Percentiles rank a stretch among this genome's conserved stretches.
phyloP scores from a whole-genome alignment of 2,888 invertebrate species.

The Hypsopygia costalis region DNA sequence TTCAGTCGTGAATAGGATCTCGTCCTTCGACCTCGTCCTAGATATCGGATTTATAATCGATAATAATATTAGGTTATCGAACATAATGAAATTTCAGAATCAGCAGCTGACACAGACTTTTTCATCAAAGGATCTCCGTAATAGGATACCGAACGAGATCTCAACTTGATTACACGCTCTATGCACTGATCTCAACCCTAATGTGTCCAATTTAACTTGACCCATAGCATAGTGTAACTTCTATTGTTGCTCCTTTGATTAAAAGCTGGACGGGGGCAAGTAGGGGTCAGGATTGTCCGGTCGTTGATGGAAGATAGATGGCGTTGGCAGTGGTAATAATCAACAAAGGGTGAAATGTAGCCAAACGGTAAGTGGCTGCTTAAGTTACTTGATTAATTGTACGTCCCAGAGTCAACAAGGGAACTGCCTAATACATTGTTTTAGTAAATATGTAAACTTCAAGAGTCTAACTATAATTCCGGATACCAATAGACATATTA shows the following conservation, averaged over 20 bases:
- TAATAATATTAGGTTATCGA: too few relatives aligned
- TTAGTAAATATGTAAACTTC: too few relatives aligned
- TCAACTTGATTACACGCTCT: conserved; percentile 26
- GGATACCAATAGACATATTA: too few relatives aligned
- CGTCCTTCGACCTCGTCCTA: too few relatives aligned
- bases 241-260: conserved; percentile 9
- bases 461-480: too few relatives aligned
- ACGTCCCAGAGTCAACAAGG: neutral
- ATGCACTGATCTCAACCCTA: conserved; percentile 15
- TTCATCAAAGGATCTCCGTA: neutral
- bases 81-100: too few relatives aligned
- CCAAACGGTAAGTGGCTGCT: conserved; percentile 16
- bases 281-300: conserved; percentile 21
- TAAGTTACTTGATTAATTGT: conserved; percentile 3
- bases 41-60: too few relatives aligned
- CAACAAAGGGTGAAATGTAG: conserved; percentile 33
- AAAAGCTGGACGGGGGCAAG: conserved; percentile 6
- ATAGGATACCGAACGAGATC: conserved; percentile 6
- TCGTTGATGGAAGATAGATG: conserved; percentile 20
- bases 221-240: conserved; percentile 17
- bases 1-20: too few relatives aligned
- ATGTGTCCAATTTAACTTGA: conserved; percentile 23
- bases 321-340: conserved; percentile 13
- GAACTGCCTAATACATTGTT: too few relatives aligned
- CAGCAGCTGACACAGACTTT: too few relatives aligned